These are phyloP conservation scores for Ptyas mucosa DNA, from an alignment of 2,113 vertebrate genomes.

Conservation along the genomic window DNA sequence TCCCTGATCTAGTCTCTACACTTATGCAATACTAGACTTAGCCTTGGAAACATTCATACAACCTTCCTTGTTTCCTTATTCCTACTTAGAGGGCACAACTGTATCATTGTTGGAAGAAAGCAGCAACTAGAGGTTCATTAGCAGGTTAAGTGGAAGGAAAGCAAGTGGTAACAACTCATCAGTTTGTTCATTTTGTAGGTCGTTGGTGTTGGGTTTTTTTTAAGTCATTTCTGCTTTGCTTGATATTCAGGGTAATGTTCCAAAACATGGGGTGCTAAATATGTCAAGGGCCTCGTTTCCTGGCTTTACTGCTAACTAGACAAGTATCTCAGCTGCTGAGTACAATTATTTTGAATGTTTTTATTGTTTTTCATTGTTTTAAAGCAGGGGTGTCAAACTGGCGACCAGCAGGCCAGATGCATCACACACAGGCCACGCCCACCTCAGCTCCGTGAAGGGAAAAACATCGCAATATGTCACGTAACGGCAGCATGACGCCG, in stretches of 20 bases:
- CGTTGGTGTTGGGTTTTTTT: not conserved
- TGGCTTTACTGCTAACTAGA: too few relatives aligned
- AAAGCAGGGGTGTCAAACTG: too few relatives aligned
- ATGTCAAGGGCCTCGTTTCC: too few relatives aligned
- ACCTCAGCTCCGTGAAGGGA: too few relatives aligned
- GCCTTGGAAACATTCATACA: not conserved
- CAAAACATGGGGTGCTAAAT: too few relatives aligned
- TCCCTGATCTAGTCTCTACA: not conserved
- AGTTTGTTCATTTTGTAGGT: not conserved
- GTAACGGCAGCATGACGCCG: rapidly evolving
- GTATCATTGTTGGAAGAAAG: not conserved
- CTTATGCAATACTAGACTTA: not conserved
- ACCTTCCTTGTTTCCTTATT: not conserved
- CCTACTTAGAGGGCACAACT: not conserved
- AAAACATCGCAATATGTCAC: too few relatives aligned
- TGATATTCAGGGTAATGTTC: not conserved
- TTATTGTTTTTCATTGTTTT: too few relatives aligned
- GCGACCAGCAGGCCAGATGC: too few relatives aligned
- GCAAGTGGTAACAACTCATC: not conserved
- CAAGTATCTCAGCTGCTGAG: too few relatives aligned
- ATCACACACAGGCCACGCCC: too few relatives aligned
- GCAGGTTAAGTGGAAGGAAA: not conserved
- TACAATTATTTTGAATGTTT: too few relatives aligned
- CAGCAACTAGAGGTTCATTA: not conserved
- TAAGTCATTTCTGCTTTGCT: not conserved